Base-by-base conservation (phyloP, 2,113 vertebrate species). In the Colistium nudipinnis region DNA sequence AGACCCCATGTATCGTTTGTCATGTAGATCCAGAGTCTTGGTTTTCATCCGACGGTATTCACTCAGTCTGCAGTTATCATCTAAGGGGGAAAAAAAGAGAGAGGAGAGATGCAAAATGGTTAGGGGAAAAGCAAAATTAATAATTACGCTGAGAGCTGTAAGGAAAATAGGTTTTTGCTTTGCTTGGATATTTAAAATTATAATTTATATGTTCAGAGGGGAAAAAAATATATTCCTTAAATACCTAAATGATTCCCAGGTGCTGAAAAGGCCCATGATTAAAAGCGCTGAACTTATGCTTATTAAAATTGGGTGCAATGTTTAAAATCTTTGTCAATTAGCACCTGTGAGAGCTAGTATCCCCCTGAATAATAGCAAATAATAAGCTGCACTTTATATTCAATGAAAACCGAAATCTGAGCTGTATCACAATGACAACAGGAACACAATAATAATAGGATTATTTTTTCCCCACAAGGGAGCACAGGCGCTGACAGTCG, bases 11-110 rank as follows among this genome's bases (percentile, higher is more conserved):
- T 95, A 93, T 65, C 90, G 94, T 78, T 80, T 94, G 53, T 94
- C 95, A 55, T 97, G 93, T 77, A 95, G 87, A 77, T 96, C 93
- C 85, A 98, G 78, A 61, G 96, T 82, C 82, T 93, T 94, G 74
- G 74, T 94, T 88, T 98, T 99, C 87, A 99, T 89, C 80, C 93
- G 91, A 30, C 66, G 90, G 65, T 97, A 99, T 78, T 95, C 95
- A 47, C 84, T 87, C 66, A 93, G 77, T 82, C 93, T 93, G 85
- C 97, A 99, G 84, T 94, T 95, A 75, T 96, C 94, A 44, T 96
- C 97, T 99, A 17, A 89, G 16, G 0, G 33, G 39, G 19, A 4
- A 47, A 62, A 43, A 13, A 17, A n/a, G 19, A 16, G 25, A 51
- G 49, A 33, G 53, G 0, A 6, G 30, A 49, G 31, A 80, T 55